A percentile compares a stretch with the other conserved stretches of the same genome.
Conservation (phyloP, 2,888 invertebrate species). For the Heliconius ethilla region DNA sequence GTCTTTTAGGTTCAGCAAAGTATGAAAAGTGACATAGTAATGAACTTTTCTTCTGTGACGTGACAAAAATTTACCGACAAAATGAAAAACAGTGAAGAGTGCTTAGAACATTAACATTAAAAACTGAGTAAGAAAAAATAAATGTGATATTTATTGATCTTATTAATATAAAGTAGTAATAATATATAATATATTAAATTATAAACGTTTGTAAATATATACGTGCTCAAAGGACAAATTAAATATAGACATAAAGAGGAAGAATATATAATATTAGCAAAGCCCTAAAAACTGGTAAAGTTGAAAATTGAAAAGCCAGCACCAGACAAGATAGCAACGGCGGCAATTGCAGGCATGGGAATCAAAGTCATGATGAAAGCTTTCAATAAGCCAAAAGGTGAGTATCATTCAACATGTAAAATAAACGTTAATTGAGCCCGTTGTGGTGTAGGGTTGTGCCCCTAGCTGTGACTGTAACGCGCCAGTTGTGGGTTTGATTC, state of each 20-base stretch:
- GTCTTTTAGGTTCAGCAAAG: constrained; percentile 55
- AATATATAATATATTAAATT: constrained; percentile 45
- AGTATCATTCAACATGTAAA: constrained; percentile 49
- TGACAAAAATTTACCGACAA: constrained; percentile 65
- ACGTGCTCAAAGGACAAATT: constrained; percentile 49
- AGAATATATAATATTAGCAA: constrained; percentile 33
- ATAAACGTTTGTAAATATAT: constrained; percentile 41
- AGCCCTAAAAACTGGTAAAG: constrained; percentile 51
- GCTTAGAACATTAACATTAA: constrained; percentile 66
- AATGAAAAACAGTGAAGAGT: constrained; percentile 81
- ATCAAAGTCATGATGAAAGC: constrained; percentile 93
- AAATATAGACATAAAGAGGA: constrained; percentile 38
- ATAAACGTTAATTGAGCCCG: background rate
- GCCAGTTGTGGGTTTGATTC: background rate
- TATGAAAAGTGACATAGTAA: constrained; percentile 61
- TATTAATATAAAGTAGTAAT: constrained; percentile 56
- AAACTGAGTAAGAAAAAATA: constrained; percentile 53
- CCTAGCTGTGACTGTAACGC: background rate
- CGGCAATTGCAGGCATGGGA: constrained; percentile 88
- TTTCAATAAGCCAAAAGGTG: constrained; percentile 93
- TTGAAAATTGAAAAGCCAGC: constrained; percentile 60
- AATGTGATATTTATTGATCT: constrained; percentile 78
- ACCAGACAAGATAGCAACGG: constrained; percentile 68
- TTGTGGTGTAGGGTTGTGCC: background rate
- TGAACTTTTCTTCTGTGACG: constrained; percentile 66